Conservation (phyloP, 2,888 invertebrate species). For the Sycophila texana region DNA sequence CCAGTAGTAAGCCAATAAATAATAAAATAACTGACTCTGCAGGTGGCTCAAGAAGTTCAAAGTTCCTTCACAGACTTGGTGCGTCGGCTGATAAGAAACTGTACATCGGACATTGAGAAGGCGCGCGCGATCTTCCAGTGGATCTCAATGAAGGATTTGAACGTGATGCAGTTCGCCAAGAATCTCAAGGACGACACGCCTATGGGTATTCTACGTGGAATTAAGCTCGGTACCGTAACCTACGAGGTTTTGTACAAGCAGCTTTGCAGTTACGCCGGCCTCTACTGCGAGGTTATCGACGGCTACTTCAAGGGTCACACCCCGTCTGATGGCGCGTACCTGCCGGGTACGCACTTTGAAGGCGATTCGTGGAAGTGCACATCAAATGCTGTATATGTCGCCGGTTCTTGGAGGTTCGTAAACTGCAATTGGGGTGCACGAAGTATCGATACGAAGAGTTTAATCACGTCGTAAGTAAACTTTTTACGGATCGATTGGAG, state of each 20-base stretch:
- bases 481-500: too few species aligned
- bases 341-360: slow-evolving; percentile 95
- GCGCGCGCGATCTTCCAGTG: slow-evolving; percentile 98
- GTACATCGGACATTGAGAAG: slow-evolving; percentile 97
- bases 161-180: slow-evolving; percentile 97
- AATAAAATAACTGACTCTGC: background rate
- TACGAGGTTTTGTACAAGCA: slow-evolving; percentile 99
- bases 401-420: slow-evolving; percentile 98
- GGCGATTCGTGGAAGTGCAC: slow-evolving; percentile 97
- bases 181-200: slow-evolving; percentile 88
- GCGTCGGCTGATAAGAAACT: slow-evolving; percentile 92
- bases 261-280: slow-evolving; percentile 96
- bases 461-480: too few species aligned
- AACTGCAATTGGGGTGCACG: slow-evolving; percentile 99
- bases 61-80: slow-evolving; percentile 98
- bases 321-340: slow-evolving; percentile 92
- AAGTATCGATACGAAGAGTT: slow-evolving; percentile 89
- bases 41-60: slow-evolving; percentile 98
- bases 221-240: slow-evolving; percentile 98
- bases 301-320: slow-evolving; percentile 89
- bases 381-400: slow-evolving; percentile 99
- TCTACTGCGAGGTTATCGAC: slow-evolving; percentile 98
- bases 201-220: slow-evolving; percentile 88
- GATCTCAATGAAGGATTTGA: slow-evolving; percentile 99
- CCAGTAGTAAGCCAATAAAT: too few species aligned